These are phyloP conservation scores for Coreius guichenoti DNA, from an alignment of 2,797 vertebrate species.

Conservation along the genomic window DNA sequence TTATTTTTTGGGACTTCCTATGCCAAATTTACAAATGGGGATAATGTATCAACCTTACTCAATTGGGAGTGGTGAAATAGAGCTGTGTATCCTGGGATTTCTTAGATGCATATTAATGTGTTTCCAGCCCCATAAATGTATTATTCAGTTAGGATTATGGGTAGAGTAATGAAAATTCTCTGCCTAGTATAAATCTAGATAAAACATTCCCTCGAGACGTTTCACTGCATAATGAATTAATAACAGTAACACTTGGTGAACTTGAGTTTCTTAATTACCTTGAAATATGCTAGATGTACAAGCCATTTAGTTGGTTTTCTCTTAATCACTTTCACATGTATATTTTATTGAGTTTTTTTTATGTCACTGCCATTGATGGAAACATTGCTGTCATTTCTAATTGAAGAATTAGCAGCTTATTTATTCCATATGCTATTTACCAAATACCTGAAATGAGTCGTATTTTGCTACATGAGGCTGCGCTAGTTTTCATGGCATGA, in stretches of 20 bases:
- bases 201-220: constrained; percentile 61
- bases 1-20: constrained; percentile 10
- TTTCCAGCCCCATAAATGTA: constrained; percentile 52
- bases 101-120: constrained; percentile 51
- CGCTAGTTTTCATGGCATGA: not conserved
- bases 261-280: constrained; percentile 55
- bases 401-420: not conserved
- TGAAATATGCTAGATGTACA: constrained; percentile 46
- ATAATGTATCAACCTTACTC: constrained; percentile 28
- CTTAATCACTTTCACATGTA: constrained; percentile 40
- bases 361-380: not conserved
- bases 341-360: constrained; percentile 25
- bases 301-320: constrained; percentile 42
- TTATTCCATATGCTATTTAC: not conserved
- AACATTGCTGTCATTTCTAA: not conserved
- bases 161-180: constrained; percentile 57
- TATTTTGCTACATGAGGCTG: not conserved
- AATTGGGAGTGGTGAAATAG: constrained; percentile 8
- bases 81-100: constrained; percentile 24
- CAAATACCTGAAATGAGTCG: not conserved
- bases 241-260: constrained; percentile 49
- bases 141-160: constrained; percentile 55
- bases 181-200: constrained; percentile 60
- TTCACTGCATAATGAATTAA: constrained; percentile 61
- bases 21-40: constrained; percentile 39